Evolutionary conservation across 2,113 vertebrate species (phyloP).

Genomic region (Syrrhaptes paradoxus): DNA sequence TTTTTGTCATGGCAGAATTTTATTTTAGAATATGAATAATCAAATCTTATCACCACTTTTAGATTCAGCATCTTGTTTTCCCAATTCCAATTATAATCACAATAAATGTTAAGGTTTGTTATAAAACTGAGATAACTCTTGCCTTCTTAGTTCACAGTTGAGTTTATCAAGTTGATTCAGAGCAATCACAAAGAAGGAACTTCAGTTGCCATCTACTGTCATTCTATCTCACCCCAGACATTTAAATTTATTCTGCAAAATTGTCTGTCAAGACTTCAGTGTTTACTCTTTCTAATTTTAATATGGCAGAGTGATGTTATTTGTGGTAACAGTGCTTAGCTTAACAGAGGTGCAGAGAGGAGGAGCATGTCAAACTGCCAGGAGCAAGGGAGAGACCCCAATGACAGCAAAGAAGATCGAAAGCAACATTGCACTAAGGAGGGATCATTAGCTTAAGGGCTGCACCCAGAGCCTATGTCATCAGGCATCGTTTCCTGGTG

Average conservation of each 20-base stretch:
- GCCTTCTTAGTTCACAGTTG: neutral
- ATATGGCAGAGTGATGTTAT: neutral
- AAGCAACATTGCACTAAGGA: neutral
- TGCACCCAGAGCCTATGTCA: neutral
- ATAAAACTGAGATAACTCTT: neutral
- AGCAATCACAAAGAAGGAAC: neutral
- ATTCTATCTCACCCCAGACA: neutral
- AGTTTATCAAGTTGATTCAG: constrained; percentile 14
- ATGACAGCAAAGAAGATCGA: neutral
- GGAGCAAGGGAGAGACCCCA: neutral
- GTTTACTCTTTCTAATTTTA: neutral
- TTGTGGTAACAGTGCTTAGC: neutral
- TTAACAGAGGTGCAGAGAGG: neutral
- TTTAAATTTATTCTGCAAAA: constrained; percentile 1
- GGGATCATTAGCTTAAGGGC: neutral
- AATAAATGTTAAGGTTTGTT: constrained; percentile 2
- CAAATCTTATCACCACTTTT: neutral
- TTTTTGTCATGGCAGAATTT: neutral
- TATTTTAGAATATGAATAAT: neutral
- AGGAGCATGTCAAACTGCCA: neutral
- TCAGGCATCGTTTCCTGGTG: neutral
- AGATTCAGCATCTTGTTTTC: neutral
- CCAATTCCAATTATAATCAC: neutral
- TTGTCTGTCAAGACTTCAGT: neutral
- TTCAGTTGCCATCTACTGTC: neutral